phyloP scores from a whole-genome alignment of 2,113 vertebrate genomes.

The Pyxicephalus adspersus region DNA sequence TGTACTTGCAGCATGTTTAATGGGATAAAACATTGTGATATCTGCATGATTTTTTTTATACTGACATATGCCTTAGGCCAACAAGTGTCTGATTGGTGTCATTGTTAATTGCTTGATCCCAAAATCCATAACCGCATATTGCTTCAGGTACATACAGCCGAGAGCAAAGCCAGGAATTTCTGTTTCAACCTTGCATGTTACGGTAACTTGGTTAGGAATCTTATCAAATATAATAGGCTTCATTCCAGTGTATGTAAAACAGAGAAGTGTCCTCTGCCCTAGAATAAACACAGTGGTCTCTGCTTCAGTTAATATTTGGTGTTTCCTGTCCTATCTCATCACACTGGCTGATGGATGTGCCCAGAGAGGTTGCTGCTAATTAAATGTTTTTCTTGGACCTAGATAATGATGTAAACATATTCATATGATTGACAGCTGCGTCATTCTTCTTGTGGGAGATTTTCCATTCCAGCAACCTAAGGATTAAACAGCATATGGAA shows the following conservation, averaged over 20 bases:
- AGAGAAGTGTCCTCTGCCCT: slow-evolving; percentile 62
- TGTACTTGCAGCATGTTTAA: no score
- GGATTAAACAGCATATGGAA: background rate
- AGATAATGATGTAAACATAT: slow-evolving; percentile 54
- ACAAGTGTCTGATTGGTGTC: background rate
- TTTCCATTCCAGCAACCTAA: background rate
- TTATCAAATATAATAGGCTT: slow-evolving; percentile 57
- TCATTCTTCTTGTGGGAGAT: background rate
- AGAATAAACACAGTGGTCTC: slow-evolving; percentile 69
- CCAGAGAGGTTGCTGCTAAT: slow-evolving; percentile 66
- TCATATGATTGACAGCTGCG: slow-evolving; percentile 26
- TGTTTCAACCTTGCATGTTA: background rate
- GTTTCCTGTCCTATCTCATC: slow-evolving; percentile 63
- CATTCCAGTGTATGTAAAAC: slow-evolving; percentile 61
- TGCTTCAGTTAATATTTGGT: slow-evolving; percentile 68
- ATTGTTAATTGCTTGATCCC: background rate
- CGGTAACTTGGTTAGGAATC: slow-evolving; percentile 3
- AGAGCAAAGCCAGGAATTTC: background rate
- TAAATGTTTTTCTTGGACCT: slow-evolving; percentile 61
- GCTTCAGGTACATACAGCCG: background rate
- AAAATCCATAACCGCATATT: background rate
- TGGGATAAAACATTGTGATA: no score
- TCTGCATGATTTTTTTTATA: no score
- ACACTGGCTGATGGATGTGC: slow-evolving; percentile 67
- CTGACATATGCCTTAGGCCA: no score